phyloP scores from a whole-genome alignment of 2,888 invertebrate genomes.

The Tolmerus cingulatus region DNA sequence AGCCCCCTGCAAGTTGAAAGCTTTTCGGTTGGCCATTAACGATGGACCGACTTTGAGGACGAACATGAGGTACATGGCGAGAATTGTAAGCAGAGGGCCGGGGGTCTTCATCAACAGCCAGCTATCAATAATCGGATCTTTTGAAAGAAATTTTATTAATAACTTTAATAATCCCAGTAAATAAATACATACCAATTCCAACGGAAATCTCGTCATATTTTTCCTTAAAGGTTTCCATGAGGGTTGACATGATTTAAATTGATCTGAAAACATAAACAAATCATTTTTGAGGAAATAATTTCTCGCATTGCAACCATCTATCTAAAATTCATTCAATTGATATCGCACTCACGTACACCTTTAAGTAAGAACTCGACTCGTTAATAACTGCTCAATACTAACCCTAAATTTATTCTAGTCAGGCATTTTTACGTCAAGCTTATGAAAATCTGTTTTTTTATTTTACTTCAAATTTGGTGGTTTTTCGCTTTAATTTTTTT shows the following conservation, averaged over 20 bases:
- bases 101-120: conserved; percentile 84
- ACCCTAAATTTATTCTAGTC: not conserved
- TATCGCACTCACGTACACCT: not conserved
- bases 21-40: conserved; percentile 77
- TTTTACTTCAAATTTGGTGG: not conserved
- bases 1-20: conserved; percentile 75
- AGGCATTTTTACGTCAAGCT: not conserved
- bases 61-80: conserved; percentile 74
- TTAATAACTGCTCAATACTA: not conserved
- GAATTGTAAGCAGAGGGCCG: conserved; percentile 71
- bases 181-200: conserved; percentile 46
- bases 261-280: conserved; percentile 1
- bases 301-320: not conserved
- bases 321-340: not conserved
- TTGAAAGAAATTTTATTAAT: not conserved
- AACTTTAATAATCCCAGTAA: not conserved
- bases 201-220: conserved; percentile 45
- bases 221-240: conserved; percentile 42
- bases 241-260: conserved; percentile 39
- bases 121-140: conserved; percentile 78
- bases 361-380: not conserved
- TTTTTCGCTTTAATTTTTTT: not conserved
- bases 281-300: not conserved
- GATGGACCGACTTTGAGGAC: conserved; percentile 79
- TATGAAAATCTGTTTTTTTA: not conserved